Conservation (phyloP, 2,113 vertebrate species). For the Hemiscyllium ocellatum region DNA sequence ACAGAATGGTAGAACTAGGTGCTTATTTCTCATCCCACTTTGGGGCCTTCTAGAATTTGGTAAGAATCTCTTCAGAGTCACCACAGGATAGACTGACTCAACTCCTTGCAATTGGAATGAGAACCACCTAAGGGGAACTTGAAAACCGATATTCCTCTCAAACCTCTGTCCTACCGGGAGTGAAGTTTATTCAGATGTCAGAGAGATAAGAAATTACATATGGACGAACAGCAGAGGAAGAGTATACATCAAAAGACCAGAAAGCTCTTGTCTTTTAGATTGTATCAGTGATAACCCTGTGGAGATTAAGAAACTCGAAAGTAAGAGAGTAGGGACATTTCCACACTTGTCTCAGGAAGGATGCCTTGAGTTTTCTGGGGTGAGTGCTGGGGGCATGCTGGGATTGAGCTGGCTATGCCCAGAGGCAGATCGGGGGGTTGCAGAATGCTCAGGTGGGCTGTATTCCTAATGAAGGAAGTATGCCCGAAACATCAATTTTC, state of each 20-base stretch:
- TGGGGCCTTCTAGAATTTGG: too few relatives aligned
- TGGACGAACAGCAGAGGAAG: neutral
- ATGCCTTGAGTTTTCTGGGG: too few relatives aligned
- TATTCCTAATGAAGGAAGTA: too few relatives aligned
- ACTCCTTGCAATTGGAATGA: neutral
- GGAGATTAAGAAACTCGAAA: neutral
- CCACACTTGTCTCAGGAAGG: too few relatives aligned
- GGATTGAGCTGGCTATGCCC: too few relatives aligned
- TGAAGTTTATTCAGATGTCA: neutral
- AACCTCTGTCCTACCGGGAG: neutral
- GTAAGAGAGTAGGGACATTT: neutral
- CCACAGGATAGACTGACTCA: neutral
- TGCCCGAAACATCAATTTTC: too few relatives aligned
- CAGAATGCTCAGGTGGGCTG: too few relatives aligned
- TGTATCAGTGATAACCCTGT: neutral
- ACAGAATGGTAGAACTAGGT: neutral
- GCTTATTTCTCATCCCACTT: neutral
- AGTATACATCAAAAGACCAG: neutral
- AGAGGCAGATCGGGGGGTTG: too few relatives aligned
- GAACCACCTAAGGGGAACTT: neutral
- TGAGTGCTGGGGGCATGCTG: too few relatives aligned
- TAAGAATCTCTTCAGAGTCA: neutral
- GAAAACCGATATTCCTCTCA: neutral
- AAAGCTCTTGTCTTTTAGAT: neutral
- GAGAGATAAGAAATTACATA: neutral